These are phyloP conservation scores for Pantherophis alleghaniensis DNA, from an alignment of 2,797 vertebrate genomes.

Conservation along the genomic window DNA sequence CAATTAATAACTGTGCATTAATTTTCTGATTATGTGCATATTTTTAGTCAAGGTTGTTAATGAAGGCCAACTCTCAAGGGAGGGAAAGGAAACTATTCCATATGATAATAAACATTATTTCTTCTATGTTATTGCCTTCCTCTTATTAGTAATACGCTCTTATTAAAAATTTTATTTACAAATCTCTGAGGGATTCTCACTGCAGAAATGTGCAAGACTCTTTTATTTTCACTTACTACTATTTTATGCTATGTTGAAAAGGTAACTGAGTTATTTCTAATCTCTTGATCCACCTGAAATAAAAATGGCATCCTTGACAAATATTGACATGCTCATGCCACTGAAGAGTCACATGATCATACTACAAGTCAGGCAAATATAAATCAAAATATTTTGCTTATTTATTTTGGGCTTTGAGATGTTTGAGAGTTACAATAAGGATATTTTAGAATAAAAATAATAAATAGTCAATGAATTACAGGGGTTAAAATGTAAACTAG, in stretches of 20 bases:
- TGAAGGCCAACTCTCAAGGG: conserved; percentile 15
- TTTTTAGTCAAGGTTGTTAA: conserved; percentile 52
- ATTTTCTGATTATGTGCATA: conserved; percentile 59
- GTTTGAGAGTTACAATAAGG: neutral
- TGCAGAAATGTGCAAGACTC: neutral
- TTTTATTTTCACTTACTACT: neutral
- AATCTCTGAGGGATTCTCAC: neutral
- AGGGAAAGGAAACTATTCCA: neutral
- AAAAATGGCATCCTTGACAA: neutral
- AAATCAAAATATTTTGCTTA: neutral
- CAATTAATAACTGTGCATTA: conserved; percentile 56
- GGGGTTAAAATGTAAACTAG: neutral
- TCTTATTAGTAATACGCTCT: neutral
- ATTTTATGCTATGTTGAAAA: neutral
- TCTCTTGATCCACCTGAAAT: neutral
- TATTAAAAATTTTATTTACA: conserved; percentile 13
- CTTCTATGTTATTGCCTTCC: neutral
- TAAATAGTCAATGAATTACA: neutral
- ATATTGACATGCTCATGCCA: neutral
- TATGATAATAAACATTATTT: conserved; percentile 3
- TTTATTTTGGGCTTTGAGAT: neutral
- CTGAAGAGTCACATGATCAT: neutral
- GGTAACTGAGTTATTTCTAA: neutral
- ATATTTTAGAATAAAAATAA: neutral
- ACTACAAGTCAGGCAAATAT: neutral